Evolutionary conservation across 30 jellyfish, hydroid and myxozoan species (phyloP), one percentile per base, ranked within the genome.

Genomic region (Cassiopea andromeda): DNA sequence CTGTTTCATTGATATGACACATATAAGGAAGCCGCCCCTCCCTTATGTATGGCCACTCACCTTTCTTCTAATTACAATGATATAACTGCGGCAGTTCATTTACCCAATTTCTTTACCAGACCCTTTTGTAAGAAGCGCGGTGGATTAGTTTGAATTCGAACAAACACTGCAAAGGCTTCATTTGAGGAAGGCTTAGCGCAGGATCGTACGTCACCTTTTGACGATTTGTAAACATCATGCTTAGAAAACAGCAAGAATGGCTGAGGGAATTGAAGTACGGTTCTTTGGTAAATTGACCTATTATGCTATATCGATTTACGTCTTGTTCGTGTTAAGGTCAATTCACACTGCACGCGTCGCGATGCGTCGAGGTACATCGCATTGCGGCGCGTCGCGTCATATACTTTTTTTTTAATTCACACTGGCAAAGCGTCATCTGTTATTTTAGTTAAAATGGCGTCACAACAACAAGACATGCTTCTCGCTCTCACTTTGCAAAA

Each of bases 201-300:
- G 49, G 77, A 69, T 4, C 83, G 83, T 19, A 47, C 91, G 84
- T 83, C 91, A 70, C 91, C 90, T 50, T 67, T 70, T 70, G 54
- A 61, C 38, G 46, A 67, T 45, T 81, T 48, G 91, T 48, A 82
- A 48, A 69, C 69, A 87, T 87, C 94, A 70, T 64, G 94, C 90
- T 78, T 78, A 72, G 94, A 75, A 47, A 57, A 72, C 85, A 82
- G 88, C 82, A 88, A 77, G 97, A 78, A 86, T 85, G 93, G 91
- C 92, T 19, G 93, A 87, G 91, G 92, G 92, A 46, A 92, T 92
- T 71, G 95, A 92, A 92, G 81, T 86, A 44, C 85, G 81, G 19
- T 79, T 82, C 50, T 70, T 92, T 61, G 97, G 97, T 43, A 85
- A 92, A 92, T 17, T 92, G 48, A 92, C 97, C 58, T 92, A 92